Evolutionary conservation across 2,888 invertebrate genomes (phyloP).

Genomic region (Diploptera punctata): DNA sequence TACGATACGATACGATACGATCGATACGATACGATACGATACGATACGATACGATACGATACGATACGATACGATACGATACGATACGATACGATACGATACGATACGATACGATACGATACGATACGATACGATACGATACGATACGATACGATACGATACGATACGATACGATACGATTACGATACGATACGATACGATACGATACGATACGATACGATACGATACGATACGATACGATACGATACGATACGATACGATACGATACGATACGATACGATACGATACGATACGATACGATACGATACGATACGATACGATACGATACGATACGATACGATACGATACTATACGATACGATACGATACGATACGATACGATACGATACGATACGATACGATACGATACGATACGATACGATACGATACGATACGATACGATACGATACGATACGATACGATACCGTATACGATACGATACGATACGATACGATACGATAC

Average conservation of each 20-base stretch:
- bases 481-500: too few species aligned
- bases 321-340: not conserved
- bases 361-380: not conserved
- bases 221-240: not conserved
- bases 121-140: slow-evolving; percentile 12
- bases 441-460: not conserved
- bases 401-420: not conserved
- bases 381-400: not conserved
- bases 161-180: not conserved
- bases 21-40: not conserved
- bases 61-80: not conserved
- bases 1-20: not conserved
- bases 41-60: not conserved
- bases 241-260: not conserved
- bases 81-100: not conserved
- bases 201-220: not conserved
- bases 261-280: not conserved
- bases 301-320: not conserved
- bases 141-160: not conserved
- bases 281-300: not conserved
- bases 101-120: not conserved
- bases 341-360: not conserved
- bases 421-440: not conserved
- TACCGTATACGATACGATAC: not conserved
- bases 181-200: not conserved